Percentiles rank a stretch among this genome's conserved stretches.
phyloP scores from a whole-genome alignment of 2,797 vertebrate genomes.

The Spea hammondii region DNA sequence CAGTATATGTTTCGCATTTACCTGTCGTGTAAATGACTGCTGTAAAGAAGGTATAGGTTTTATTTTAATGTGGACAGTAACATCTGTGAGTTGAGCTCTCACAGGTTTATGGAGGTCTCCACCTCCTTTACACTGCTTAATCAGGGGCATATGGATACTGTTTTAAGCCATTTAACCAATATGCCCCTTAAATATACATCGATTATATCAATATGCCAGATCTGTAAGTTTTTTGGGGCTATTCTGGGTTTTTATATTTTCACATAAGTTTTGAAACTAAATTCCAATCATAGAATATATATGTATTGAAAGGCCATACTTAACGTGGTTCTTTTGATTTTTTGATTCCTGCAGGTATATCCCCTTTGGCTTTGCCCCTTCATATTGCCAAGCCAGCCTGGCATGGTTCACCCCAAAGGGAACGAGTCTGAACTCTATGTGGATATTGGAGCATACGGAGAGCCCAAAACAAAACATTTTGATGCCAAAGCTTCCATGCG shows the following conservation, averaged over 20 bases:
- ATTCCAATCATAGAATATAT: not conserved
- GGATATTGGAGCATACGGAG: slow-evolving; percentile 93
- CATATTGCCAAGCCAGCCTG: slow-evolving; percentile 81
- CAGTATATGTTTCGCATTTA: no score
- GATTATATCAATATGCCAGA: no score
- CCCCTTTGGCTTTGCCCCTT: slow-evolving; percentile 97
- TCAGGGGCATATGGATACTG: no score
- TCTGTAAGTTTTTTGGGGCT: no score
- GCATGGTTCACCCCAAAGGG: slow-evolving; percentile 94
- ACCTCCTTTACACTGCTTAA: no score
- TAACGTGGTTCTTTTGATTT: not conserved
- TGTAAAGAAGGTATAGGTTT: no score
- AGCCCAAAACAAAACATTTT: slow-evolving; percentile 89
- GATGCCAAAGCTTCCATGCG: slow-evolving; percentile 85
- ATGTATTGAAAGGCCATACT: not conserved
- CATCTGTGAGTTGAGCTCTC: no score
- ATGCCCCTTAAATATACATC: no score
- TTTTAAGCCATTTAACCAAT: no score
- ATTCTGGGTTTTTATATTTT: not conserved
- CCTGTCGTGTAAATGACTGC: no score
- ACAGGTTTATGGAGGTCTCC: no score
- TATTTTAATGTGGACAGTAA: no score
- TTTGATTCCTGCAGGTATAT: slow-evolving; percentile 77
- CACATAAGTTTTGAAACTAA: not conserved
- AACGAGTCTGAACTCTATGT: slow-evolving; percentile 87